A percentile compares a stretch with the other conserved stretches of the same genome.
Evolutionary conservation across 2,113 vertebrate species (phyloP).

Genomic region (Apteryx owenii): DNA sequence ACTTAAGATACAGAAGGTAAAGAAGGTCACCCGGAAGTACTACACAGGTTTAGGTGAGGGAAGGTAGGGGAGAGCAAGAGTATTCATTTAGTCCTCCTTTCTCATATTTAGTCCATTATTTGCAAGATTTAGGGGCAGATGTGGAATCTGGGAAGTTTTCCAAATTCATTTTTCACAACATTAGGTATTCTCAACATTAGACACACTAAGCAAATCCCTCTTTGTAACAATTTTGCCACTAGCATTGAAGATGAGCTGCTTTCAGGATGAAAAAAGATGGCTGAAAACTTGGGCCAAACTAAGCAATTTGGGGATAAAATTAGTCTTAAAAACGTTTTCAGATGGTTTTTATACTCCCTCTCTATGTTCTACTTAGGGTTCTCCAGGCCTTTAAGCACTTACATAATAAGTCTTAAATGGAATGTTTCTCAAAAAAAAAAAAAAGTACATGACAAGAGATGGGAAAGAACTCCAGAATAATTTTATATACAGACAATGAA

Average conservation of each 20-base stretch:
- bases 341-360: not conserved
- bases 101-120: not conserved
- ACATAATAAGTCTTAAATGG: not conserved
- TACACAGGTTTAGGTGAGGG: not conserved
- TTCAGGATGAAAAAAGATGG: slow-evolving; percentile 50
- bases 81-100: not conserved
- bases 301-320: slow-evolving; percentile 35
- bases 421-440: not conserved
- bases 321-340: not conserved
- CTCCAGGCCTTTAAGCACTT: not conserved
- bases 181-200: slow-evolving; percentile 64
- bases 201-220: slow-evolving; percentile 34
- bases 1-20: not conserved
- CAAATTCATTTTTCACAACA: slow-evolving; percentile 72
- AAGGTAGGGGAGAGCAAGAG: not conserved
- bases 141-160: slow-evolving; percentile 53
- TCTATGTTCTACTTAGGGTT: not conserved
- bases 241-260: slow-evolving; percentile 24
- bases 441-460: not conserved
- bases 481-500: not conserved
- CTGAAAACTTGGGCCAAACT: slow-evolving; percentile 12
- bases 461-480: not conserved
- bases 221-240: slow-evolving; percentile 60
- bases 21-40: not conserved
- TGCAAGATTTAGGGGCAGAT: slow-evolving; percentile 24